Evolutionary conservation across 35 echinoderm and acorn worm genomes (phyloP), one percentile per base, ranked within the genome.

Genomic region (Apostichopus japonicus): DNA sequence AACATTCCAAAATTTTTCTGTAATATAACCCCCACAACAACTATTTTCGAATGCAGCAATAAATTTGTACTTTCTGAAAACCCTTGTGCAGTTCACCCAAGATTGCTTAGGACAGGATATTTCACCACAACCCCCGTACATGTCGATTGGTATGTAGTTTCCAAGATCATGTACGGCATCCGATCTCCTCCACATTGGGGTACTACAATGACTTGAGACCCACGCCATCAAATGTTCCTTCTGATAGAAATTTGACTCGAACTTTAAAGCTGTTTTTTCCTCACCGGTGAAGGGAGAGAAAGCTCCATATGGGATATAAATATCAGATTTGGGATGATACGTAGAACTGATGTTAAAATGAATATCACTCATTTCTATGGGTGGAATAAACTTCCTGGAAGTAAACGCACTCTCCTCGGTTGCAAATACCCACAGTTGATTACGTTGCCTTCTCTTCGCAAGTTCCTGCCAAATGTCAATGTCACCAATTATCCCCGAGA

Each of bases 1-100:
- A 10, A 21, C 55, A 27, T 83, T 84, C 94, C 94, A 95, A 27
- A 95, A 90, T 82, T 95, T 95, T 77, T 95, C 94, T 6, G 94
- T 95, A 17, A 95, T 95, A 62, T 95, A 95, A 8, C 86, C 94
- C 7, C 59, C 87, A 51, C 94, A 95, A 24, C 86, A 87, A 52
- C 91, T 89, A 27, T 95, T 95, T 65, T 95, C 94, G 4, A 95
- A 54, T 15, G 91, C 83, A 8, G 93, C 23, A 11, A 89, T 52
- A 56, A 95, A 93, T 22, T 93, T 95, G 17, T 91, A 94, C 62
- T 55, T 62, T 10, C 10, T 54, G 16, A 94, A 88, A 4, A 54
- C 59, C 23, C n/a, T 9, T 2, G n/a, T 33, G 10, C 93, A 94
- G 14, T 24, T 70, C 62, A 16, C 55, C 27, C 54, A 25, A 7